A percentile compares a stretch with the other conserved stretches of the same genome.
Conservation (phyloP, 2,797 vertebrate species). For the Scyliorhinus canicula region DNA sequence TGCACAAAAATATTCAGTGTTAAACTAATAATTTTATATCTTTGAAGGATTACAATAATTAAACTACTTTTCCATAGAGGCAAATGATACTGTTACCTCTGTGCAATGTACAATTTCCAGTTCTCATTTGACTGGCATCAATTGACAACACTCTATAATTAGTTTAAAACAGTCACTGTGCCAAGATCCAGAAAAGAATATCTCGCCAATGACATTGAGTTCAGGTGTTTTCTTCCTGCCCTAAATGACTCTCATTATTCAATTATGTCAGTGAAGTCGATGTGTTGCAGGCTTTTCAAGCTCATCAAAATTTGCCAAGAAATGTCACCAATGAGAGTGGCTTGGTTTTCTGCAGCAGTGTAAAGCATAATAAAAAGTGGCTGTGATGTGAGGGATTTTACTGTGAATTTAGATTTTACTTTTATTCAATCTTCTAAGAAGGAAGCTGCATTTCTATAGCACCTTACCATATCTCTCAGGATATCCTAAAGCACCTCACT, state of each 20-base stretch:
- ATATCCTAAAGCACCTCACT: background rate
- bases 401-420: background rate
- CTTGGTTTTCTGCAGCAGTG: background rate
- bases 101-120: background rate
- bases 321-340: too few species aligned
- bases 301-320: background rate
- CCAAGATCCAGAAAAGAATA: background rate
- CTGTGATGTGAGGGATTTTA: background rate
- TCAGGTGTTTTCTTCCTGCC: background rate
- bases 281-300: background rate
- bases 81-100: background rate
- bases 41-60: slow-evolving; percentile 12
- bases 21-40: slow-evolving; percentile 7
- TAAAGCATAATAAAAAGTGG: background rate
- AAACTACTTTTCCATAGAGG: background rate
- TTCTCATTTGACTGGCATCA: background rate
- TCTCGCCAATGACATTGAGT: background rate
- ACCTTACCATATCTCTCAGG: too few species aligned
- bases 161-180: background rate
- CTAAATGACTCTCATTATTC: background rate
- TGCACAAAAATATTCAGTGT: background rate
- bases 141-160: too few species aligned
- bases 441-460: too few species aligned
- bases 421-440: background rate
- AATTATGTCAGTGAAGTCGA: background rate